Evolutionary conservation across 2,888 invertebrate species (phyloP).

Genomic region (Ochlodes sylvanus): DNA sequence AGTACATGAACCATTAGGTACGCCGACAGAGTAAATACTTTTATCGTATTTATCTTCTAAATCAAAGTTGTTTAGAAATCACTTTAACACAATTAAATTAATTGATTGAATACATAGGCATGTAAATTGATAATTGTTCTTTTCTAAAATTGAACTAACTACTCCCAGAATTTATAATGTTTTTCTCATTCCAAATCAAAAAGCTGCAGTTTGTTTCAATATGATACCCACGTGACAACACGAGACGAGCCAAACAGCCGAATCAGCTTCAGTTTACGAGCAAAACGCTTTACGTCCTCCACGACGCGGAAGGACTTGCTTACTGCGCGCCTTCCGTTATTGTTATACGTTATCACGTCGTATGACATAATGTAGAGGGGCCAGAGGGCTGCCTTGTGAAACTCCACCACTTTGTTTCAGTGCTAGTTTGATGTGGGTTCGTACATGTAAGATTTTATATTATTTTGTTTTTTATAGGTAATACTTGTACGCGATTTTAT

Average conservation of each 20-base stretch:
- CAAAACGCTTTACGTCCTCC: slow-evolving; percentile 23
- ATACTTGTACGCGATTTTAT: neutral
- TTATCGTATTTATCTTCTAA: too few species aligned
- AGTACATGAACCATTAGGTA: too few species aligned
- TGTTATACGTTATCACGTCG: slow-evolving; percentile 37
- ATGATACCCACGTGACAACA: neutral
- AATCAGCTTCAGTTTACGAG: slow-evolving; percentile 31
- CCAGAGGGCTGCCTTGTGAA: slow-evolving; percentile 1
- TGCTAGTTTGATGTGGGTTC: neutral
- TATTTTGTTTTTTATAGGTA: neutral
- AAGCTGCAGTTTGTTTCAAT: neutral
- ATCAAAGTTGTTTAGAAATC: too few species aligned
- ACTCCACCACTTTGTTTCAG: slow-evolving; percentile 14
- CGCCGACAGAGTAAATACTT: too few species aligned
- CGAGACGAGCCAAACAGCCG: slow-evolving; percentile 1
- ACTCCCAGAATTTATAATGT: neutral
- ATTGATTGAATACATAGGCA: too few species aligned
- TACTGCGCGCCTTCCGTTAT: slow-evolving; percentile 42
- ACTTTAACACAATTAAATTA: too few species aligned
- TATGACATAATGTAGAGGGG: slow-evolving; percentile 25
- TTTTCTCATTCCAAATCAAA: neutral
- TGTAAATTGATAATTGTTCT: too few species aligned
- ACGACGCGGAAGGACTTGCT: slow-evolving; percentile 34
- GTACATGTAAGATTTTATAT: neutral
- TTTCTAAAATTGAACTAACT: too few species aligned